phyloP scores from a whole-genome alignment of 2,113 vertebrate genomes.

The Cynocephalus volans region DNA sequence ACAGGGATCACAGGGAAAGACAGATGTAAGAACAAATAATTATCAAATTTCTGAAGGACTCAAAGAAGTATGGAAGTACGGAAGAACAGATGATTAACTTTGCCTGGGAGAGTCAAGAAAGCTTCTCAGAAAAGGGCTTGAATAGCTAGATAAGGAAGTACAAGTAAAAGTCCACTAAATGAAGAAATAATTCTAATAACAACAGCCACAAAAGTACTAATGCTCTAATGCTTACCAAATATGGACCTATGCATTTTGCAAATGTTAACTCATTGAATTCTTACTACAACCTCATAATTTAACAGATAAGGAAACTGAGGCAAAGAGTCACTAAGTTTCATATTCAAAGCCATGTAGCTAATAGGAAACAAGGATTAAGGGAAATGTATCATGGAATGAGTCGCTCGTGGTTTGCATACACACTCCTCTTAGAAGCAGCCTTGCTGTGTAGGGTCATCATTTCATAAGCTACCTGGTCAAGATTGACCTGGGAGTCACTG shows the following conservation, averaged over 20 bases:
- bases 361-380: background rate
- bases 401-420: background rate
- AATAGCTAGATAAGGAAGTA: background rate
- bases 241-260: background rate
- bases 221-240: background rate
- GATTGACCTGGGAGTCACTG: background rate
- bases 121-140: background rate
- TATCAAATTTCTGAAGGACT: background rate
- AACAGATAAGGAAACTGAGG: background rate
- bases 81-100: background rate
- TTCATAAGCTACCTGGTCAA: background rate
- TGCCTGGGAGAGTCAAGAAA: background rate
- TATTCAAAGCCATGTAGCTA: background rate
- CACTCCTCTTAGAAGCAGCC: background rate
- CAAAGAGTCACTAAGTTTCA: background rate
- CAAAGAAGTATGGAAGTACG: background rate
- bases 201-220: background rate
- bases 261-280: background rate
- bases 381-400: background rate
- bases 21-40: background rate
- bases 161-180: background rate
- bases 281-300: background rate
- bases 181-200: background rate
- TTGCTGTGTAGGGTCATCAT: background rate
- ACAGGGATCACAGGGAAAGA: background rate